Conservation (phyloP, 2,888 invertebrate genomes). For the Slavum lentiscoides region DNA sequence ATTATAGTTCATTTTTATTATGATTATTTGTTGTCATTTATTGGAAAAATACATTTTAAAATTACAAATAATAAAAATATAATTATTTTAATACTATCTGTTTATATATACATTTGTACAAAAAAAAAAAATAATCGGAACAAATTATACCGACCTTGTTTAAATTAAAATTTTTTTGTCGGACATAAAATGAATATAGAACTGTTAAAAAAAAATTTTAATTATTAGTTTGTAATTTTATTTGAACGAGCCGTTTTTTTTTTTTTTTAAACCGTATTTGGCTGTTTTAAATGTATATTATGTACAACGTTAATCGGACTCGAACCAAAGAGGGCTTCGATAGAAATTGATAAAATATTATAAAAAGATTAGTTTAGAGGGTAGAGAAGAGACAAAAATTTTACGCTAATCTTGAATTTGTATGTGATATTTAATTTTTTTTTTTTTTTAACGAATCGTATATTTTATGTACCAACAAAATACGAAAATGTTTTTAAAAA, state of each 20-base stretch:
- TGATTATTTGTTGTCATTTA: slow-evolving; percentile 22
- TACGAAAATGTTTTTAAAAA: too few species aligned
- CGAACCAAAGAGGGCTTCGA: too few species aligned
- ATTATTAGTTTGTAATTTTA: background rate
- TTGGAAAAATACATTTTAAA: background rate
- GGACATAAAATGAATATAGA: background rate
- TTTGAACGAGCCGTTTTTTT: background rate
- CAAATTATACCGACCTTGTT: background rate
- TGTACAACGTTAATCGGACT: background rate
- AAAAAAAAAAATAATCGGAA: background rate
- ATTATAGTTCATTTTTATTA: slow-evolving; percentile 25
- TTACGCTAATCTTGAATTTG: too few species aligned
- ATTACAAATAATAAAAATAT: background rate
- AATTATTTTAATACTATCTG: background rate
- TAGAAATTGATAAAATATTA: too few species aligned
- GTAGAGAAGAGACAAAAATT: too few species aligned
- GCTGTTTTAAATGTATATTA: background rate
- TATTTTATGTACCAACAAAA: too few species aligned
- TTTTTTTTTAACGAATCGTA: too few species aligned
- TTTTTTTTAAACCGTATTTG: too few species aligned
- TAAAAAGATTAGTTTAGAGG: too few species aligned
- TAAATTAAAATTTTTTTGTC: background rate
- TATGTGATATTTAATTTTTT: too few species aligned
- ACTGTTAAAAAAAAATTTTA: background rate
- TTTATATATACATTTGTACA: background rate